Evolutionary conservation across 2,888 invertebrate genomes (phyloP).

Genomic region (Nebria salina): DNA sequence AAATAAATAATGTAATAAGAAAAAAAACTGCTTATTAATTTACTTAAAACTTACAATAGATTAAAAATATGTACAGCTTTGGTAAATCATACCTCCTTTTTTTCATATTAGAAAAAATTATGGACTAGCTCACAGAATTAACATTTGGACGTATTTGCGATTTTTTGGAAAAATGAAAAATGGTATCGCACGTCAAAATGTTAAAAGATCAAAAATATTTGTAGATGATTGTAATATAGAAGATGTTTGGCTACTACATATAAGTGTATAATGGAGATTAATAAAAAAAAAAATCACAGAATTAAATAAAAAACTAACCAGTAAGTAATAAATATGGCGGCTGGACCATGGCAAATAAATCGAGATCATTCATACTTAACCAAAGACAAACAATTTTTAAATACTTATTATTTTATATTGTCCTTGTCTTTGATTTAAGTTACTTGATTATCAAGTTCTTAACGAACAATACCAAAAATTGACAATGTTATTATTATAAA

Average conservation of each 20-base stretch:
- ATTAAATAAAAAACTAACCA: constrained; percentile 12
- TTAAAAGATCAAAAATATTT: constrained; percentile 35
- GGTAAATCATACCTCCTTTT: constrained; percentile 24
- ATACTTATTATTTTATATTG: neutral
- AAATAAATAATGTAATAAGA: constrained; percentile 39
- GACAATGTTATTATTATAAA: constrained; percentile 10
- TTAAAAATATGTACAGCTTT: constrained; percentile 45
- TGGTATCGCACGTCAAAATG: constrained; percentile 33
- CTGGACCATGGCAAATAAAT: constrained; percentile 13
- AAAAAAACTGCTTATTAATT: constrained; percentile 28
- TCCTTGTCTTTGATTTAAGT: neutral
- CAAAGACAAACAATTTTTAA: neutral
- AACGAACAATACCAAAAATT: neutral
- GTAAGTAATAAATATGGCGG: constrained; percentile 10
- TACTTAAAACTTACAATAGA: constrained; percentile 41
- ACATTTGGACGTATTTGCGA: constrained; percentile 34
- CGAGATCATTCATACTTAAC: neutral
- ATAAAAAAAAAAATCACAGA: constrained; percentile 13
- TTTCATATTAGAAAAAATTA: constrained; percentile 24
- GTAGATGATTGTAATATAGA: constrained; percentile 29
- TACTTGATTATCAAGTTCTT: neutral
- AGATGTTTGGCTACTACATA: constrained; percentile 2
- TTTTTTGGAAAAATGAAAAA: constrained; percentile 4
- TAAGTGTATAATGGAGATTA: neutral
- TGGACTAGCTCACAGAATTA: constrained; percentile 42